Evolutionary conservation across 2,888 invertebrate species (phyloP).

Genomic region (Macropis europaea): DNA sequence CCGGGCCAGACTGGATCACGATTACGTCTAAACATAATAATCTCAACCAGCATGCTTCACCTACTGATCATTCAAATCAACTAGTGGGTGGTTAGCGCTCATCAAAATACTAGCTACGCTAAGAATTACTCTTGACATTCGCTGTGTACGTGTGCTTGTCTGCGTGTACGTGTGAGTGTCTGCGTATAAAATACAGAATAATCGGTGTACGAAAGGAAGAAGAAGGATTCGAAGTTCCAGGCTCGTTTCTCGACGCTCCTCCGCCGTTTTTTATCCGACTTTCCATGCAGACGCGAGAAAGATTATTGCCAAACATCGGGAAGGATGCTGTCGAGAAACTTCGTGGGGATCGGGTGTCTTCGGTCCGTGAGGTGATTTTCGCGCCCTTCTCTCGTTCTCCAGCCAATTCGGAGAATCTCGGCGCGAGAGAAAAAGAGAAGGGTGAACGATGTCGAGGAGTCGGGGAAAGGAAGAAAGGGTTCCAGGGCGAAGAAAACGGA

Average conservation of each 20-base stretch:
- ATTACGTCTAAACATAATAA: constrained; percentile 59
- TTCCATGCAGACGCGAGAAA: too few species aligned
- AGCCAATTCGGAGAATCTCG: too few species aligned
- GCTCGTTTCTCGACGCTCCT: too few species aligned
- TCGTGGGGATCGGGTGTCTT: too few species aligned
- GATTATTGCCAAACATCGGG: too few species aligned
- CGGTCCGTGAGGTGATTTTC: too few species aligned
- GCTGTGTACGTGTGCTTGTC: constrained; percentile 34
- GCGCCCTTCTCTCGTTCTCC: too few species aligned
- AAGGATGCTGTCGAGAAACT: too few species aligned
- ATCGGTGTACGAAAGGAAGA: constrained; percentile 26
- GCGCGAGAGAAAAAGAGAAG: too few species aligned
- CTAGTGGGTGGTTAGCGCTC: constrained; percentile 67
- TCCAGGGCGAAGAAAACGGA: not conserved
- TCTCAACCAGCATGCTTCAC: constrained; percentile 76
- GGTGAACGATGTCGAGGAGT: too few species aligned
- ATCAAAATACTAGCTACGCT: constrained; percentile 67
- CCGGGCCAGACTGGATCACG: constrained; percentile 25
- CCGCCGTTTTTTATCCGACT: too few species aligned
- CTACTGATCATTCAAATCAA: constrained; percentile 72
- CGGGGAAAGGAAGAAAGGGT: not conserved
- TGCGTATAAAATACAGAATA: constrained; percentile 44
- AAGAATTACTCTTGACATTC: constrained; percentile 67
- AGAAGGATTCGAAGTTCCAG: not conserved
- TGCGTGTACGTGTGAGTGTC: constrained; percentile 1